Evolutionary conservation across 1,140 invertebrate genomes (phyloP), one percentile per base, ranked within the genome.

Genomic region (Propsilocerus akamusi): DNA sequence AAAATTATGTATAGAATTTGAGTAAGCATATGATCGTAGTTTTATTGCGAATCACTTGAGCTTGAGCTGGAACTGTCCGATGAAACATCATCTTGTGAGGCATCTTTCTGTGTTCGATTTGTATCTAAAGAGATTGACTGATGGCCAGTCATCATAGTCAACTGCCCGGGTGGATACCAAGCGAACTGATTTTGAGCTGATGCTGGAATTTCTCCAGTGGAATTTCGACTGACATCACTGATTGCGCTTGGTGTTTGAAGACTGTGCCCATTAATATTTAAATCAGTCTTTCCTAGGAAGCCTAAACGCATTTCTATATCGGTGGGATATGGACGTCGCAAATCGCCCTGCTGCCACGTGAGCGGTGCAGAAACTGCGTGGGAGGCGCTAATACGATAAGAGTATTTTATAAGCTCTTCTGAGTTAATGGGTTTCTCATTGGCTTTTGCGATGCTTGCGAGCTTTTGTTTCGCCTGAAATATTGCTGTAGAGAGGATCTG

Each of bases 341-440:
- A 83, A 68, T 97, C 93, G 20, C 93, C 93, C 50, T 91, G 91
- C 59, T 89, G 86, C 94, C 94, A 98, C 0, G 88, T 94, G 10
- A 92, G 68, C 3, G 94, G 94, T n/a, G 93, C 92, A 60, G 91
- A 93, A 20, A 97, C 86, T 22, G 93, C 90, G 75, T 96, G 93
- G 12, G 91, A 93, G n/a, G 92, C 87, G 66, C 89, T 95, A 58
- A 98, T 97, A 60, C 89, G 78, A 62, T 96, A 89, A 17, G 90
- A 87, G 75, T 85, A 91, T 62, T 88, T 87, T 41, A 92, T 89
- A 0, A 92, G 68, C 57, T 91, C 87, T 64, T 92, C 87, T 0
- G 85, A 87, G 20, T 80, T 75, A 0, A 90, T 80, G 2, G 82
- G 81, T 37, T 77, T 72, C 47, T 79, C 78, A 54, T 85, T 83